phyloP scores from a whole-genome alignment of 2,797 vertebrate genomes.

The Melanotaenia parkinsoni region DNA sequence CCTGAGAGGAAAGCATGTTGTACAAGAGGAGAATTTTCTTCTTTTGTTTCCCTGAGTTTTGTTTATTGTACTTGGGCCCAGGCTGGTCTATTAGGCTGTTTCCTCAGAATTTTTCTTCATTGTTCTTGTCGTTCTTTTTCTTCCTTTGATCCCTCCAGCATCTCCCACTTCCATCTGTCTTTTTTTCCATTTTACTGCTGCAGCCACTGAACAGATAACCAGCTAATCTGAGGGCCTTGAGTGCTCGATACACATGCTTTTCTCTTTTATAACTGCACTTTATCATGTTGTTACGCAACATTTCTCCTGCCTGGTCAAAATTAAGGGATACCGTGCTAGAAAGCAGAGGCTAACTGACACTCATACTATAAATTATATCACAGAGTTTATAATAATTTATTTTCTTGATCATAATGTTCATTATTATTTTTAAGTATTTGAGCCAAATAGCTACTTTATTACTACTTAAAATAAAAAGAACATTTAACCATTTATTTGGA shows the following conservation, averaged over 20 bases:
- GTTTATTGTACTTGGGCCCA: conserved; percentile 23
- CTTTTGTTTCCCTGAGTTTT: conserved; percentile 35
- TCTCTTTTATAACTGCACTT: conserved; percentile 33
- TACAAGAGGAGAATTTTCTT: conserved; percentile 10
- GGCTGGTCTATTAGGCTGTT: not conserved
- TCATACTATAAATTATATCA: not conserved
- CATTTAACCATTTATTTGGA: no score
- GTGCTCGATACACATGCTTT: not conserved
- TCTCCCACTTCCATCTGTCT: conserved; percentile 7
- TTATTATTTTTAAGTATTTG: not conserved
- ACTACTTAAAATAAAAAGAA: not conserved
- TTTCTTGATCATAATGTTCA: not conserved
- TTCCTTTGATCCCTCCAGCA: not conserved
- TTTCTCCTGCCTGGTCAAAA: conserved; percentile 14
- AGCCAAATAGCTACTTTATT: not conserved
- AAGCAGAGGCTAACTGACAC: not conserved
- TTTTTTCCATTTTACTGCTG: conserved; percentile 1
- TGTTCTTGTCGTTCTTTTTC: conserved; percentile 4
- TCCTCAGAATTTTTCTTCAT: conserved; percentile 17
- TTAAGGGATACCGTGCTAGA: conserved; percentile 6
- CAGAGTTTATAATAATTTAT: not conserved
- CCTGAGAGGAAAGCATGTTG: conserved; percentile 40
- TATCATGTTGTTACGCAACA: conserved; percentile 35
- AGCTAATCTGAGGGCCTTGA: conserved; percentile 19
- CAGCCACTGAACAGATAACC: conserved; percentile 29